Conservation (phyloP, 2,797 vertebrate species). For the Leptoclinus maculatus region DNA sequence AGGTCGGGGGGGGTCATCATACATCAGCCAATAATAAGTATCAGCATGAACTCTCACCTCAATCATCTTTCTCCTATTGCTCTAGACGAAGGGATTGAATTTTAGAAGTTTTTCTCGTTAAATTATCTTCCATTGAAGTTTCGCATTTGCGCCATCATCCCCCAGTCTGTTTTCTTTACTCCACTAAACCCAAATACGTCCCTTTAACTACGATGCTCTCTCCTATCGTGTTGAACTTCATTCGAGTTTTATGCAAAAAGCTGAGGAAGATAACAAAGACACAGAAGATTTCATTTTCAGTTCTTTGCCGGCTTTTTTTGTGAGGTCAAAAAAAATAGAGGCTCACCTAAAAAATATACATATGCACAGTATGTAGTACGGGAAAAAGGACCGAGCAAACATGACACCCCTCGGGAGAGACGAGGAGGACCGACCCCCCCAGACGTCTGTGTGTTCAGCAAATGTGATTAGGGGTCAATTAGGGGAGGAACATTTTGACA, state of each 20-base stretch:
- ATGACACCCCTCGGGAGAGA: conserved; percentile 72
- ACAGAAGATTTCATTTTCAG: neutral
- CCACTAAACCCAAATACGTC: neutral
- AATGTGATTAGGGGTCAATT: conserved; percentile 81
- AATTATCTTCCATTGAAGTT: conserved; percentile 20
- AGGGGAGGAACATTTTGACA: conserved; percentile 80
- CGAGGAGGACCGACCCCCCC: conserved; percentile 56
- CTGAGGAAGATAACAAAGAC: neutral
- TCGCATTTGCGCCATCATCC: conserved; percentile 14
- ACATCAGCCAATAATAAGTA: conserved; percentile 71
- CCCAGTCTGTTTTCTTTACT: conserved; percentile 12
- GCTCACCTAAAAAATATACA: conserved; percentile 20
- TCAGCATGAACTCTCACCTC: conserved; percentile 74
- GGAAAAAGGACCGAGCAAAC: conserved; percentile 56
- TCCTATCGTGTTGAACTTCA: neutral
- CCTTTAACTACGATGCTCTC: neutral
- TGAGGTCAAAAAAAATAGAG: conserved; percentile 8
- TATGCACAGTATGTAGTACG: neutral
- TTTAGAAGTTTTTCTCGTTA: conserved; percentile 17
- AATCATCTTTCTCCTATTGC: conserved; percentile 30
- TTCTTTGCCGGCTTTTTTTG: conserved; percentile 19
- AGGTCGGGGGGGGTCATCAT: conserved; percentile 66
- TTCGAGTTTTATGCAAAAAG: neutral
- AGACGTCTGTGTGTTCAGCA: conserved; percentile 75
- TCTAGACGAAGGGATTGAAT: conserved; percentile 20